Percentiles rank a stretch among this genome's conserved stretches.
Evolutionary conservation across 2,888 invertebrate genomes (phyloP).

Genomic region (Tenthredo mesomela): DNA sequence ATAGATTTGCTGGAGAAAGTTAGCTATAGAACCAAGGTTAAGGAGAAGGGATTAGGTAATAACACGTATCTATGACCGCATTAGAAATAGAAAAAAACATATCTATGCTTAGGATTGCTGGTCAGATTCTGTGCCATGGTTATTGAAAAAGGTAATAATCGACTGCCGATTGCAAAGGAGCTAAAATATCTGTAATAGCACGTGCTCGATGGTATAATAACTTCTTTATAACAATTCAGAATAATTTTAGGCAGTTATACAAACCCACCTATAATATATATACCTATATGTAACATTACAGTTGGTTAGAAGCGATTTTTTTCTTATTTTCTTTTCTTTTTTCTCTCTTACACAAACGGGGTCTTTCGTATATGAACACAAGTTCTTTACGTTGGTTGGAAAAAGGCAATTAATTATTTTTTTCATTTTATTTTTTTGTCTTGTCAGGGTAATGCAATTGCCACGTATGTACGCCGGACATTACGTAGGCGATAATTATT

Average conservation of each 20-base stretch:
- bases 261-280: too few species aligned
- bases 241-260: background rate
- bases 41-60: constrained; percentile 23
- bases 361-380: background rate
- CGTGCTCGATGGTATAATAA: background rate
- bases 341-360: background rate
- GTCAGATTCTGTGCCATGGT: background rate
- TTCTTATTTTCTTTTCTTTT: background rate
- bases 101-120: background rate
- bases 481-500: constrained; percentile 41
- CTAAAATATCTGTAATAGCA: background rate
- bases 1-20: constrained; percentile 8
- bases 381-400: background rate
- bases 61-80: background rate
- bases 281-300: too few species aligned
- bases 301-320: background rate
- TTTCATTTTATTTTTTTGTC: background rate
- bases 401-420: constrained; percentile 4
- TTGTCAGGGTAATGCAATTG: background rate
- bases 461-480: constrained; percentile 7
- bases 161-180: background rate
- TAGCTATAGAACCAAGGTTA: constrained; percentile 4
- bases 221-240: background rate
- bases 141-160: background rate
- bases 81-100: constrained; percentile 13